phyloP scores from a whole-genome alignment of 2,113 vertebrate species.

The Crotalus helleri region DNA sequence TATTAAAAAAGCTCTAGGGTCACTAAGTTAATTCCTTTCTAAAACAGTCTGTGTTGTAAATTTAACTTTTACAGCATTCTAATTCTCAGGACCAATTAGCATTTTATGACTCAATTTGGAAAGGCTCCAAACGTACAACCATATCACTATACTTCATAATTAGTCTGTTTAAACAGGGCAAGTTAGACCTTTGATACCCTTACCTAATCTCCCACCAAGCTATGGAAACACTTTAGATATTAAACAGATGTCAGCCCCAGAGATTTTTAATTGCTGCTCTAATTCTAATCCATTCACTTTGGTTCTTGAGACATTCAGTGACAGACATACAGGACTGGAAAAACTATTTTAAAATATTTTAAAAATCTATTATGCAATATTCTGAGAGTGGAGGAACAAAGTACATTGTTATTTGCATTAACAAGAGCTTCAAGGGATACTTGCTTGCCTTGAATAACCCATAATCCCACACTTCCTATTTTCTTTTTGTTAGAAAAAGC shows the following conservation, averaged over 20 bases:
- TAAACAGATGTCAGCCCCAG: slow-evolving; percentile 60
- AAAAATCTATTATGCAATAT: slow-evolving; percentile 23
- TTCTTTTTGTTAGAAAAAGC: not conserved
- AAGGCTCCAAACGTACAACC: slow-evolving; percentile 59
- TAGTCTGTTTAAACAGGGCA: slow-evolving; percentile 63
- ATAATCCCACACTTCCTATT: not conserved
- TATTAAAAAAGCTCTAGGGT: slow-evolving; percentile 51
- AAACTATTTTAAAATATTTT: slow-evolving; percentile 33
- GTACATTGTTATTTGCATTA: not conserved
- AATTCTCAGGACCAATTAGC: slow-evolving; percentile 65
- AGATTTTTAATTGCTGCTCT: slow-evolving; percentile 60
- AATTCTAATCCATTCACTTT: slow-evolving; percentile 49
- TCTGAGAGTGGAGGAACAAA: slow-evolving; percentile 15
- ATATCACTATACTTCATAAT: slow-evolving; percentile 59
- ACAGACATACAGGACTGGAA: slow-evolving; percentile 26
- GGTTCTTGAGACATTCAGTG: slow-evolving; percentile 40
- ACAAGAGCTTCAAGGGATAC: not conserved
- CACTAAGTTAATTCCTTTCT: slow-evolving; percentile 58
- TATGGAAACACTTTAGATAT: slow-evolving; percentile 53
- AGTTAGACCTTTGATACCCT: slow-evolving; percentile 47
- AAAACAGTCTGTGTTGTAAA: slow-evolving; percentile 58
- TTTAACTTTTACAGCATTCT: slow-evolving; percentile 58
- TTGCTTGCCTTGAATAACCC: not conserved
- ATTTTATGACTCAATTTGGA: slow-evolving; percentile 70
- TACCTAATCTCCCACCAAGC: slow-evolving; percentile 47